A percentile compares a stretch with the other conserved stretches of the same genome.
These are phyloP conservation scores for Sebastes taczanowskii DNA, from an alignment of 2,797 vertebrate species.

Conservation along the genomic window DNA sequence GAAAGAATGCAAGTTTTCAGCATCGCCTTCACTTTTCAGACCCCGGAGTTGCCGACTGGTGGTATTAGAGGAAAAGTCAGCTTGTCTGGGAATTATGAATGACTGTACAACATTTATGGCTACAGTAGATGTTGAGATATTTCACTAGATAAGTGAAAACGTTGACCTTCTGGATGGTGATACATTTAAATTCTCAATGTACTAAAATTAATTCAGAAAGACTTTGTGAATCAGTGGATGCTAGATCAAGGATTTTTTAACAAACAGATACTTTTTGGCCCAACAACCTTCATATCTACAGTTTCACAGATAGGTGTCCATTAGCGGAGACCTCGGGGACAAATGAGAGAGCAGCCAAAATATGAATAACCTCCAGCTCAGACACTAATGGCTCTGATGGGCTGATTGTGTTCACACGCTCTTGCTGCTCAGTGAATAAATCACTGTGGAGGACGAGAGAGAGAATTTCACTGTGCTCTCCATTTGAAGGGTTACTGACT, in stretches of 20 bases:
- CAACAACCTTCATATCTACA: not conserved
- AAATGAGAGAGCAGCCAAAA: conserved; percentile 29
- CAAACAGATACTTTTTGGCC: not conserved
- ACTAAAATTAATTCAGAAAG: not conserved
- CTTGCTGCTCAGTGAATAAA: conserved; percentile 43
- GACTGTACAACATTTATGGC: not conserved
- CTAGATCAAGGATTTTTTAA: conserved; percentile 3
- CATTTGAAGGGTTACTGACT: conserved; percentile 49
- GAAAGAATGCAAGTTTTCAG: no score
- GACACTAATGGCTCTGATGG: conserved; percentile 34
- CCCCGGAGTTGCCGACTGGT: no score
- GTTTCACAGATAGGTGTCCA: conserved; percentile 12
- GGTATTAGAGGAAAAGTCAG: not conserved
- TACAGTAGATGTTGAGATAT: no score
- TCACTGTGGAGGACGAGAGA: conserved; percentile 50
- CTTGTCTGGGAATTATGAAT: not conserved
- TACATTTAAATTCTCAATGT: not conserved
- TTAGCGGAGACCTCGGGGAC: conserved; percentile 17
- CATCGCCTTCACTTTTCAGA: no score
- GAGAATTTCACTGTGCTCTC: conserved; percentile 27
- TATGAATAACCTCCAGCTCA: conserved; percentile 22
- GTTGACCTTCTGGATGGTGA: not conserved
- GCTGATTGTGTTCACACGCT: conserved; percentile 52
- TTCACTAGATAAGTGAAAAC: not conserved
- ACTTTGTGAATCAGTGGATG: not conserved